These are phyloP conservation scores for Hoplodrina ambigua DNA, from an alignment of 2,888 invertebrate genomes.

Conservation along the genomic window DNA sequence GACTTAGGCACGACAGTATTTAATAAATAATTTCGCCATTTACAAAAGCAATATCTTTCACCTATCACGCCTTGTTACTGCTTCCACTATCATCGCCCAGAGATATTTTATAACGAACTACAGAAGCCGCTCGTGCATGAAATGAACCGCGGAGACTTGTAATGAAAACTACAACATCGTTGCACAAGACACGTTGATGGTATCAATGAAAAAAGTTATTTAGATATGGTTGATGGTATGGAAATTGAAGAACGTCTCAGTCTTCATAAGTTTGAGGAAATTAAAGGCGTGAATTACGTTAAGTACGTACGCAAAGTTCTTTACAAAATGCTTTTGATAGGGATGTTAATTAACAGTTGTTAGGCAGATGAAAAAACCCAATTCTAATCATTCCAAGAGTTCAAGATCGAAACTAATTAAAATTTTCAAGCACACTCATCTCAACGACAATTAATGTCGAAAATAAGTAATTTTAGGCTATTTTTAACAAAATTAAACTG, in stretches of 20 bases:
- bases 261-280: neutral
- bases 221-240: conserved; percentile 15
- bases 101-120: conserved; percentile 51
- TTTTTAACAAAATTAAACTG: no score
- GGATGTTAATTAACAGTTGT: no score
- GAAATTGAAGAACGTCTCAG: conserved; percentile 9
- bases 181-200: conserved; percentile 22
- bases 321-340: neutral
- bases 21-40: conserved; percentile 30
- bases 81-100: conserved; percentile 23
- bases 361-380: no score
- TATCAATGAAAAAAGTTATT: conserved; percentile 34
- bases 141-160: conserved; percentile 38
- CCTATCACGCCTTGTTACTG: conserved; percentile 16
- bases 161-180: conserved; percentile 41
- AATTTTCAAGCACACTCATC: no score
- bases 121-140: conserved; percentile 49
- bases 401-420: no score
- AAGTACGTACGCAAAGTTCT: no score
- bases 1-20: neutral
- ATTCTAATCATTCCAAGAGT: no score
- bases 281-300: neutral
- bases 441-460: no score
- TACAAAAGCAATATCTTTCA: conserved; percentile 44
- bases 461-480: no score